Conservation (phyloP, 2,888 invertebrate species). For the Agelastica alni region DNA sequence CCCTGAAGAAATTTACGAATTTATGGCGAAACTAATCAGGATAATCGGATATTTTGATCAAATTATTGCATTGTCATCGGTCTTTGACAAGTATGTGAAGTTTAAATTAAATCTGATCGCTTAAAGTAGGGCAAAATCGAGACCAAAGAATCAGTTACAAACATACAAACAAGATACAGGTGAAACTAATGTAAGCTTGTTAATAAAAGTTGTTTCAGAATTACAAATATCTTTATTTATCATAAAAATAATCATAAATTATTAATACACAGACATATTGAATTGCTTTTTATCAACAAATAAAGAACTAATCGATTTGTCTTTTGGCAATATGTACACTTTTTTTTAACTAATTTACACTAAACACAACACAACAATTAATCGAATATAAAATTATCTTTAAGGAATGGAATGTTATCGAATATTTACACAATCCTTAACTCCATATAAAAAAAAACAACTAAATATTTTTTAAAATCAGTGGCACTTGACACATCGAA, state of each 20-base stretch:
- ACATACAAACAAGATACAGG: no score
- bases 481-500: slow-evolving; percentile 40
- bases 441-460: slow-evolving; percentile 36
- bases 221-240: slow-evolving; percentile 57
- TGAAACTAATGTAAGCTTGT: no score
- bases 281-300: slow-evolving; percentile 53
- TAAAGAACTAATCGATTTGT: slow-evolving; percentile 49
- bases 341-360: slow-evolving; percentile 50
- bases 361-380: slow-evolving; percentile 55
- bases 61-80: no score
- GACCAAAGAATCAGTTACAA: no score
- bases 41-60: no score
- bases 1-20: no score
- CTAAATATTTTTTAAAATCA: slow-evolving; percentile 33
- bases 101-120: no score
- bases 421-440: slow-evolving; percentile 35
- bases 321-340: slow-evolving; percentile 57
- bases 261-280: slow-evolving; percentile 55
- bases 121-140: no score
- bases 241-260: slow-evolving; percentile 58
- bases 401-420: slow-evolving; percentile 50
- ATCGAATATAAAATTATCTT: slow-evolving; percentile 50
- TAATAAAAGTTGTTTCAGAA: no score
- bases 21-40: no score
- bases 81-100: no score